Evolutionary conservation across 2,113 vertebrate genomes (phyloP).

Genomic region (Raja brachyura): DNA sequence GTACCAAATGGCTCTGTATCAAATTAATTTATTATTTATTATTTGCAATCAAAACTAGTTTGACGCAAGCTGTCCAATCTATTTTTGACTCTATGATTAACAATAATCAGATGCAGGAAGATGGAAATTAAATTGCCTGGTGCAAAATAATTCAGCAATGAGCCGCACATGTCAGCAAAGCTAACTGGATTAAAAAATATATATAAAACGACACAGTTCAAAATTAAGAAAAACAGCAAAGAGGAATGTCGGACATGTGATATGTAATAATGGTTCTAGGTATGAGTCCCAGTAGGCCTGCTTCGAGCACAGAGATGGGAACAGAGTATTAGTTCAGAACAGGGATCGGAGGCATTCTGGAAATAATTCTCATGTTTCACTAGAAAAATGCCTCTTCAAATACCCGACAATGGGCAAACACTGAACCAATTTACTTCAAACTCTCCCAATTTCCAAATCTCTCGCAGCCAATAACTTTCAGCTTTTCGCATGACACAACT

Average conservation of each 20-base stretch:
- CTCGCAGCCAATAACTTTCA: not conserved
- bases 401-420: not conserved
- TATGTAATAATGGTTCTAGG: not conserved
- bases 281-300: no score
- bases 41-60: not conserved
- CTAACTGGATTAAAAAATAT: not conserved
- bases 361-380: no score
- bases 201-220: not conserved
- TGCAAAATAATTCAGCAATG: not conserved
- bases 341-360: no score
- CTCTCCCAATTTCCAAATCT: not conserved
- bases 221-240: not conserved
- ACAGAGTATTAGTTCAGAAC: no score
- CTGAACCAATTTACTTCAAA: constrained; percentile 1
- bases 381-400: no score
- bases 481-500: not conserved
- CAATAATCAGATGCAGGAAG: not conserved
- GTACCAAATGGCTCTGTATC: not conserved
- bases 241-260: not conserved
- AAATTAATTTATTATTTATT: not conserved
- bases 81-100: not conserved
- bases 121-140: not conserved
- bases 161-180: not conserved
- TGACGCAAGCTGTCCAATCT: not conserved
- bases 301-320: no score